Evolutionary conservation across 1,140 invertebrate species (phyloP), one percentile per base, ranked within the genome.

Genomic region (Drosophila bocqueti): DNA sequence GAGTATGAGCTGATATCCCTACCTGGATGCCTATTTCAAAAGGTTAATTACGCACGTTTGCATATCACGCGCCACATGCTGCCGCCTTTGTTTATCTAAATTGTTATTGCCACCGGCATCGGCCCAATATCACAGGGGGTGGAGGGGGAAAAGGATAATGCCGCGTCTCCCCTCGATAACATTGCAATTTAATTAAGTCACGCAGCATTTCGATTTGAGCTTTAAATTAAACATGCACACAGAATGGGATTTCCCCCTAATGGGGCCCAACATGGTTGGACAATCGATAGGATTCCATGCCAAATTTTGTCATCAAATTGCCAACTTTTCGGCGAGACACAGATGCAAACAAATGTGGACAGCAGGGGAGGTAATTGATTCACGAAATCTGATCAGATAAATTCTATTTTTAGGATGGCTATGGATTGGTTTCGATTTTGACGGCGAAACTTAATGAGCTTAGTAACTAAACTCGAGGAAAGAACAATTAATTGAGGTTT

Each of bases 141-240:
- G 3, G n/a, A 4, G 10, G 38, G n/a, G 18, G 0, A 57, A 60
- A 46, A 43, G 49, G 57, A 49, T 45, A 58, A 42, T 36, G 15
- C 15, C 34, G 42, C 21, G 1, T 45, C 24, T 40, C 75, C 40
- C 31, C 13, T 54, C 76, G 46, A 67, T 78, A 49, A 42, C 84
- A 89, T 79, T 89, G 85, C 84, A 84, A 87, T 89, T 84, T 87
- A 87, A 87, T 87, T 87, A 84, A 87, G 84, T 87, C 84, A 87
- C 84, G 84, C 84, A 87, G 71, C 77, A 89, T 87, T 79, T 89
- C 81, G 74, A 87, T 78, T 81, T 50, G 15, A 47, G 84, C 68
- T 81, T 89, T 84, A 81, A 83, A 87, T 87, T 87, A 73, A 87
- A 81, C 76, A 73, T 69, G 58, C 61, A 16, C 52, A 26, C 16